Percentiles rank a stretch among this genome's conserved stretches.
Conservation (phyloP, 2,888 invertebrate species). For the Linyphia triangularis region DNA sequence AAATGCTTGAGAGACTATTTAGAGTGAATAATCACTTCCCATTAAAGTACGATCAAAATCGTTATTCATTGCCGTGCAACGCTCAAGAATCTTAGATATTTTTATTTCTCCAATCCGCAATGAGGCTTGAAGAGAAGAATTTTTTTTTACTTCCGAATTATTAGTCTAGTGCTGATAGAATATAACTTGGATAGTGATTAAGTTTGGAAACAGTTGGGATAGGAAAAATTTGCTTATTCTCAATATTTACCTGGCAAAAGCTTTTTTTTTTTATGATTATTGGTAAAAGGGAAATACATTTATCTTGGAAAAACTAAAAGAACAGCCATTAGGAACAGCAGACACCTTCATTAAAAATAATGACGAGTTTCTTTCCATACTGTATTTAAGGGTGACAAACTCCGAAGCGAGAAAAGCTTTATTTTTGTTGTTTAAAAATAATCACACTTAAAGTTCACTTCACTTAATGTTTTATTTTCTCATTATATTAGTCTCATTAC, state of each 20-base stretch:
- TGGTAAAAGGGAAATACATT: slow-evolving; percentile 13
- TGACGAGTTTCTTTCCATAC: neutral
- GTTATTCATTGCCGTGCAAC: slow-evolving; percentile 13
- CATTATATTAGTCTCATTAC: slow-evolving; percentile 1
- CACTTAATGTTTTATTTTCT: neutral
- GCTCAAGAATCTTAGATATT: neutral
- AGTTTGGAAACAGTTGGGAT: neutral
- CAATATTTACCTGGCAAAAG: no score
- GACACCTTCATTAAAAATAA: slow-evolving; percentile 22
- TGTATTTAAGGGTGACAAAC: slow-evolving; percentile 2
- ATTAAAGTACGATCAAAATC: slow-evolving; percentile 4
- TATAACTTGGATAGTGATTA: slow-evolving; percentile 10
- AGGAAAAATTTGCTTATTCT: no score
- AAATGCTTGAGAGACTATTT: slow-evolving; percentile 8
- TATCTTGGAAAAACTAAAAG: neutral
- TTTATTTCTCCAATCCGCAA: slow-evolving; percentile 16
- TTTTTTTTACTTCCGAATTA: neutral
- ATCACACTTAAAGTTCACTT: slow-evolving; percentile 6
- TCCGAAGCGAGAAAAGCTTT: neutral
- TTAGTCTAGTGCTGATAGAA: slow-evolving; percentile 9
- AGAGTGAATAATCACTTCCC: slow-evolving; percentile 1
- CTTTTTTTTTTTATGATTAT: slow-evolving; percentile 15
- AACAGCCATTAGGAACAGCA: neutral
- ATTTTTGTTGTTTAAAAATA: slow-evolving; percentile 11
- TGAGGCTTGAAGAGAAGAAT: neutral